A percentile compares a stretch with the other conserved stretches of the same genome.
Conservation (phyloP, 2,113 vertebrate species). For the Thryonomys swinderianus region DNA sequence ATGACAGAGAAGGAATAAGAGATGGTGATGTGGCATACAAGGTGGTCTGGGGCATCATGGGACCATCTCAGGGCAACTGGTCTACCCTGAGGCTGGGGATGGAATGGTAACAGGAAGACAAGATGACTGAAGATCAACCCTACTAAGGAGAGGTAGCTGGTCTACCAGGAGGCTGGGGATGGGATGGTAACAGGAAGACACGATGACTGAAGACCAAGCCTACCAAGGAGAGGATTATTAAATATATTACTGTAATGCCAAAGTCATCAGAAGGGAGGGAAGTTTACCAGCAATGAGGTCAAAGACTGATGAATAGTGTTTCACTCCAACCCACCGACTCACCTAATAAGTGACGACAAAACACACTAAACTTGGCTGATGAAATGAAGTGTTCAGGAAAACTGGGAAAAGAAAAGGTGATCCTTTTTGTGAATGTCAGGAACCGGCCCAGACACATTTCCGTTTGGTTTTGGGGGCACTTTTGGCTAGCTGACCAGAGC, state of each 20-base stretch:
- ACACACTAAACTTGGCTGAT: not conserved
- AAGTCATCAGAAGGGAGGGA: conserved; percentile 45
- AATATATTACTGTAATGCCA: conserved; percentile 11
- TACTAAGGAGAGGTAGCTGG: not conserved
- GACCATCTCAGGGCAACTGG: not conserved
- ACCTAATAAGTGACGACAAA: conserved; percentile 4
- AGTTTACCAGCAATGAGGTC: not conserved
- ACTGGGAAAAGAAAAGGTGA: not conserved
- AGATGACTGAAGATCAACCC: not conserved
- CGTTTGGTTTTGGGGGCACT: not conserved
- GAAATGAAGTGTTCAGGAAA: not conserved
- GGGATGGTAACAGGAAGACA: not conserved
- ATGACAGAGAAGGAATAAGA: not conserved
- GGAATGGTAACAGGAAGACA: not conserved
- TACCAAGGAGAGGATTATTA: not conserved
- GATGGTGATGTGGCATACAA: not conserved
- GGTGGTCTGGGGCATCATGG: not conserved
- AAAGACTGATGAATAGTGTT: conserved; percentile 15
- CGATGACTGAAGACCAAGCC: not conserved
- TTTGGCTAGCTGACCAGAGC: not conserved
- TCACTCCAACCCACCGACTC: not conserved
- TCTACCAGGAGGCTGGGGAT: not conserved
- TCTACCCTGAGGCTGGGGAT: not conserved
- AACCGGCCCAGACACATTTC: not conserved
- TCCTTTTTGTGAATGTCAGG: not conserved